Evolutionary conservation across 2,113 vertebrate genomes (phyloP).

Genomic region (Phaetusa simplex): DNA sequence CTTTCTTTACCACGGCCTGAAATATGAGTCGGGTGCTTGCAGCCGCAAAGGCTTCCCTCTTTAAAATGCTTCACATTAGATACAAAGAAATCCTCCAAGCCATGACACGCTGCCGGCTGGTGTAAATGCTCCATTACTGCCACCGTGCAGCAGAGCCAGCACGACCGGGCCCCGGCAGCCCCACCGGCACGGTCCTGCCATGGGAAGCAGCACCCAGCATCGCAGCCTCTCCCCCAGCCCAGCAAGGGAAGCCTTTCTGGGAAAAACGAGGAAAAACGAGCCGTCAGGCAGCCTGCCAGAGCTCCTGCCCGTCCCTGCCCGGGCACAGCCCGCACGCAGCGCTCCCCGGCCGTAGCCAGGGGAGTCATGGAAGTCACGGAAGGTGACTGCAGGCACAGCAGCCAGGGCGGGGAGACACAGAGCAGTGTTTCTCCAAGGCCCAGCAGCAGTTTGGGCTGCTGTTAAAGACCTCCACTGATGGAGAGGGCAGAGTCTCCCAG

Average conservation of each 20-base stretch:
- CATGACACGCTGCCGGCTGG: not conserved
- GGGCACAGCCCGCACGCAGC: not conserved
- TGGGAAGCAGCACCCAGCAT: not conserved
- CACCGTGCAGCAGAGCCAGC: not conserved
- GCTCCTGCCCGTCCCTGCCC: not conserved
- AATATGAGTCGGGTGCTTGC: not conserved
- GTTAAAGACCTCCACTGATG: not conserved
- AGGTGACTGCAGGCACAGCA: not conserved
- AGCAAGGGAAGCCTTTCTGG: not conserved
- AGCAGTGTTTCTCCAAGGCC: not conserved
- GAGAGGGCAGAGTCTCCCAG: not conserved
- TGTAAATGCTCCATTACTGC: accelerated
- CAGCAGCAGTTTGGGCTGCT: not conserved
- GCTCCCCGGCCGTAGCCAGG: not conserved
- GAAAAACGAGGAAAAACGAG: not conserved
- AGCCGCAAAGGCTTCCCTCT: not conserved
- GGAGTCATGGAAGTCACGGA: too few species aligned
- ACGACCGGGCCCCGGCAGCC: accelerated
- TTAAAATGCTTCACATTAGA: not conserved
- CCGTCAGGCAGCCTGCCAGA: not conserved
- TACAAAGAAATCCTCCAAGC: not conserved
- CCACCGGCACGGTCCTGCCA: accelerated
- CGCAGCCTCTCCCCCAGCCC: not conserved
- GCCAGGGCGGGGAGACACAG: not conserved
- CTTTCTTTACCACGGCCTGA: not conserved